phyloP scores from a whole-genome alignment of 2,888 invertebrate genomes.

The Perithous albicinctus region DNA sequence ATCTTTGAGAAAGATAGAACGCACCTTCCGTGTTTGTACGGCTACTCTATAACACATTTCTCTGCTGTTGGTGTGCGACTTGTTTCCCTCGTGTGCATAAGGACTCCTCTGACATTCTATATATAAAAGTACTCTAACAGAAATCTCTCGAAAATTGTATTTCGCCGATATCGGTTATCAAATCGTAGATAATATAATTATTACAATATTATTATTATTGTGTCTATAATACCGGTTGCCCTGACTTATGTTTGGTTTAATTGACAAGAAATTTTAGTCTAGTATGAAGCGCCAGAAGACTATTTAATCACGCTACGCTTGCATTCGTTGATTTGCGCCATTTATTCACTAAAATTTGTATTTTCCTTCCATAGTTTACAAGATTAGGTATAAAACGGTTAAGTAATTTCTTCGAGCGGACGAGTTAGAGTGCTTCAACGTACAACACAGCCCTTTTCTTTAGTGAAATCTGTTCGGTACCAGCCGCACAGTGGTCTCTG shows the following conservation, averaged over 20 bases:
- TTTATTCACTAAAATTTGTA: no score
- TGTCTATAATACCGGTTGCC: no score
- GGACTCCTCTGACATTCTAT: background rate
- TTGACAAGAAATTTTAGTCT: no score
- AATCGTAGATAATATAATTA: no score
- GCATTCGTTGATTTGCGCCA: background rate
- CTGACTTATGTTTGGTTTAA: no score
- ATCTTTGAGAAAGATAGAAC: constrained; percentile 61
- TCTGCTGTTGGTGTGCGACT: constrained; percentile 14
- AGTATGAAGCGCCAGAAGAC: no score
- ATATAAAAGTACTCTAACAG: background rate
- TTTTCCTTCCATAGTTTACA: background rate
- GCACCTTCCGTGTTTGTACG: constrained; percentile 75
- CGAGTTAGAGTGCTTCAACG: constrained; percentile 61
- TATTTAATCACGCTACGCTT: background rate
- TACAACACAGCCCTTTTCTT: constrained; percentile 70
- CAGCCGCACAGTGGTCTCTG: constrained; percentile 26
- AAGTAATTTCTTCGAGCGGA: constrained; percentile 35
- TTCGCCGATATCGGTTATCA: no score
- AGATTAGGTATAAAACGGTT: background rate
- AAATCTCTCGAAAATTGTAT: background rate
- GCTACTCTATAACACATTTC: constrained; percentile 64
- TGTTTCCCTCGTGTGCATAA: constrained; percentile 30
- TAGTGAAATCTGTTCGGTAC: constrained; percentile 73
- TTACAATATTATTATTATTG: no score